phyloP scores from a whole-genome alignment of 1,140 invertebrate genomes.

The Brachionus calyciflorus region DNA sequence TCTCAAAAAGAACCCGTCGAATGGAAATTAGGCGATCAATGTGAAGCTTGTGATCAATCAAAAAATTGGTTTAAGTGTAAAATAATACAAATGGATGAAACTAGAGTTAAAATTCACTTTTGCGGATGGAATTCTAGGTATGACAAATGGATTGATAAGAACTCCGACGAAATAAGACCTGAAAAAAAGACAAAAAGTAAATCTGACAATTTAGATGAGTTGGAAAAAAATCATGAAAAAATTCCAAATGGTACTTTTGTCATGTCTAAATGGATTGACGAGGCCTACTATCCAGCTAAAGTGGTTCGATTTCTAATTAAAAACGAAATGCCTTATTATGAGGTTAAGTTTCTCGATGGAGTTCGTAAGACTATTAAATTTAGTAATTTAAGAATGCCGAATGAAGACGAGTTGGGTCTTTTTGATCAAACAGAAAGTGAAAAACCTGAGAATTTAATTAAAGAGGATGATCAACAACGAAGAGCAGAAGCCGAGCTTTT shows the following conservation, averaged over 20 bases:
- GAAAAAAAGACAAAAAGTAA: background rate
- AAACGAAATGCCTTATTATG: slow-evolving; percentile 17
- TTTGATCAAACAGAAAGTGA: background rate
- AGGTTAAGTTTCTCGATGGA: slow-evolving; percentile 22
- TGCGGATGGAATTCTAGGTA: slow-evolving; percentile 84
- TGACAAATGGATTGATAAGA: slow-evolving; percentile 74
- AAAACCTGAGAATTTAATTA: background rate
- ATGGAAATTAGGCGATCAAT: slow-evolving; percentile 3
- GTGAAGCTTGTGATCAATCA: background rate
- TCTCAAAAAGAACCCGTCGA: background rate
- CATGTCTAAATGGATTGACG: slow-evolving; percentile 38
- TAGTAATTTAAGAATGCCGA: background rate
- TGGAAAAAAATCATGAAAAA: background rate
- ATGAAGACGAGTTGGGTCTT: background rate
- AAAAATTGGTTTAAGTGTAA: slow-evolving; percentile 18
- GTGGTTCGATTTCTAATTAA: background rate
- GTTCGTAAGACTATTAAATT: background rate
- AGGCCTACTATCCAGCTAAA: slow-evolving; percentile 8
- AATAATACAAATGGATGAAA: slow-evolving; percentile 75
- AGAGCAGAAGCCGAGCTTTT: slow-evolving; percentile 8
- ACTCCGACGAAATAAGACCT: slow-evolving; percentile 53
- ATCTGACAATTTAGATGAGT: background rate
- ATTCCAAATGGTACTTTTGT: background rate
- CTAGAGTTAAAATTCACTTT: slow-evolving; percentile 78
- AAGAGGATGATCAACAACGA: background rate